Conservation (phyloP, 2,113 vertebrate species). For the Oophaga pumilio region DNA sequence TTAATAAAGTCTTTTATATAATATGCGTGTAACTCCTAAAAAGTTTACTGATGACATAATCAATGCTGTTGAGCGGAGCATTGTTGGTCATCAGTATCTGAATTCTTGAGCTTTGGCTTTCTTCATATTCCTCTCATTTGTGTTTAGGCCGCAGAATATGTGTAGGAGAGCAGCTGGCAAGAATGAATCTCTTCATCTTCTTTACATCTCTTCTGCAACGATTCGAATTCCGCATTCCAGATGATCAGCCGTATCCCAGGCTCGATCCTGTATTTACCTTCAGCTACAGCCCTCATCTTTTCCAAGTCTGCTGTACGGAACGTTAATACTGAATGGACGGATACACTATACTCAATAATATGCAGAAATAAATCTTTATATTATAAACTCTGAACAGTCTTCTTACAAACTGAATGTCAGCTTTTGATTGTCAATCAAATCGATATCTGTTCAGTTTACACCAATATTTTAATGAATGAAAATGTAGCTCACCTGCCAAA, state of each 20-base stretch:
- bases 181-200: constrained; percentile 73
- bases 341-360: neutral
- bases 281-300: constrained; percentile 23
- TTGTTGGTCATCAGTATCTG: neutral
- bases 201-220: constrained; percentile 71
- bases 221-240: constrained; percentile 62
- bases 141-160: constrained; percentile 65
- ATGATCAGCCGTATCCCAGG: constrained; percentile 63
- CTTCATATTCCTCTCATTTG: neutral
- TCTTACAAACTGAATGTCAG: neutral
- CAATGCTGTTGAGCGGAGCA: neutral
- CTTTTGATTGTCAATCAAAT: neutral
- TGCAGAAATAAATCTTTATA: too few relatives aligned
- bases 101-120: neutral
- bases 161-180: constrained; percentile 69
- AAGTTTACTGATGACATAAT: neutral
- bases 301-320: constrained; percentile 11
- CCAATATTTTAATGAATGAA: neutral
- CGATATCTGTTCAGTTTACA: neutral
- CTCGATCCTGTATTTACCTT: constrained; percentile 24
- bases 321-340: neutral
- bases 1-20: neutral
- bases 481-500: neutral
- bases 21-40: neutral
- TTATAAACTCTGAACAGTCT: too few relatives aligned